Conservation (phyloP, 2,113 vertebrate species). For the Daubentonia madagascariensis region DNA sequence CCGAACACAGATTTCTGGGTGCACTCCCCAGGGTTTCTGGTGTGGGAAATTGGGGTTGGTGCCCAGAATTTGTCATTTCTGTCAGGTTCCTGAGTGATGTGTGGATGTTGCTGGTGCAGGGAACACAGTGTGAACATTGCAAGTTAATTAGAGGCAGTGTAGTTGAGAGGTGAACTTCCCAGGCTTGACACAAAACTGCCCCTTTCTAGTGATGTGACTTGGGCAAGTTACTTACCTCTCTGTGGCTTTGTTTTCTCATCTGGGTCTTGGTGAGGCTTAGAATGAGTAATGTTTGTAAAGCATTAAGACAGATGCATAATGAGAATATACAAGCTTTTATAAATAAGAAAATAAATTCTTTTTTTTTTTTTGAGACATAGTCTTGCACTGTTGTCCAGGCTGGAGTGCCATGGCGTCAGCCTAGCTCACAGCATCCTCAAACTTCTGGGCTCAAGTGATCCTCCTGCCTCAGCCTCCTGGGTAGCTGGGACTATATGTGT, state of each 20-base stretch:
- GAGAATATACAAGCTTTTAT: background rate
- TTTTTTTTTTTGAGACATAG: too few relatives aligned
- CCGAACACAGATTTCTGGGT: background rate
- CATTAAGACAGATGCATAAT: background rate
- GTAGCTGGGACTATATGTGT: too few relatives aligned
- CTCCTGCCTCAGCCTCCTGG: too few relatives aligned
- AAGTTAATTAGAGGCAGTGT: background rate
- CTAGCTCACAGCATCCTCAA: too few relatives aligned
- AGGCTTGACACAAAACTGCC: background rate
- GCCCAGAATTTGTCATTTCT: background rate
- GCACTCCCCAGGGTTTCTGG: background rate
- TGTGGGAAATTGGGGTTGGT: too few relatives aligned
- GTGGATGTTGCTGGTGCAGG: background rate
- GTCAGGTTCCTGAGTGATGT: background rate
- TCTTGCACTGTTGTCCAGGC: too few relatives aligned
- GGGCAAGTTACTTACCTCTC: background rate
- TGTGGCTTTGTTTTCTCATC: background rate
- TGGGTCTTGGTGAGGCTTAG: background rate
- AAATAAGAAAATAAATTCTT: too few relatives aligned
- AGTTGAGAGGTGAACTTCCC: background rate
- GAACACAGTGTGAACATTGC: too few relatives aligned
- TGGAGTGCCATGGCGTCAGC: too few relatives aligned
- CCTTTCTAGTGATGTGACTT: background rate
- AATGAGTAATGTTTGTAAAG: background rate
- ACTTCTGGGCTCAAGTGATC: too few relatives aligned